Conservation (phyloP, 2,888 invertebrate genomes). For the Drosophila infuscata region DNA sequence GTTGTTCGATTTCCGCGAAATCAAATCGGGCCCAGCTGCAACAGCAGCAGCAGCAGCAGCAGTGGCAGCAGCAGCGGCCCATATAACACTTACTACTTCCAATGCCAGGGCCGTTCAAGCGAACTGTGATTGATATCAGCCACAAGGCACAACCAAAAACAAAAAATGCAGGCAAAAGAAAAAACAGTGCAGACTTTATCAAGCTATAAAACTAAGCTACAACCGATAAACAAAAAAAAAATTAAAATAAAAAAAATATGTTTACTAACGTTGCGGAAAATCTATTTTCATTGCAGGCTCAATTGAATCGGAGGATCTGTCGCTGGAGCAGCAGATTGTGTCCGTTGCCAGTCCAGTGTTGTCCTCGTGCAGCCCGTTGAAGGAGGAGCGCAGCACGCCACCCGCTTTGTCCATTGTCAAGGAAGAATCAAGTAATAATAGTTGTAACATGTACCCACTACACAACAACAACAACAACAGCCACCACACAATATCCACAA, state of each 20-base stretch:
- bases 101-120: constrained; percentile 65
- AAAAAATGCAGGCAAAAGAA: constrained; percentile 2
- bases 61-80: constrained; percentile 57
- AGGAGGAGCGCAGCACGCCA: constrained; percentile 89
- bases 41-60: constrained; percentile 59
- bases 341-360: constrained; percentile 85
- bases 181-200: constrained; percentile 16
- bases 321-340: constrained; percentile 87
- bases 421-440: constrained; percentile 91
- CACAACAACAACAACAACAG: constrained; percentile 81
- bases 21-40: constrained; percentile 78
- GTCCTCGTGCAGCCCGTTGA: constrained; percentile 87
- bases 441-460: constrained; percentile 86
- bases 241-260: not conserved
- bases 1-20: constrained; percentile 82
- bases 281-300: constrained; percentile 87
- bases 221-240: constrained; percentile 5
- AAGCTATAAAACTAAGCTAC: constrained; percentile 14
- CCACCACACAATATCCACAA: constrained; percentile 61
- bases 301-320: constrained; percentile 92
- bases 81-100: constrained; percentile 58
- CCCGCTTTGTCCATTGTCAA: constrained; percentile 88
- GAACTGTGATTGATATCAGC: constrained; percentile 76
- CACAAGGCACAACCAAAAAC: constrained; percentile 1
- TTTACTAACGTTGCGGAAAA: constrained; percentile 15